These are phyloP conservation scores for Loripinus fragilis DNA, from an alignment of 2,888 invertebrate species.

Conservation along the genomic window DNA sequence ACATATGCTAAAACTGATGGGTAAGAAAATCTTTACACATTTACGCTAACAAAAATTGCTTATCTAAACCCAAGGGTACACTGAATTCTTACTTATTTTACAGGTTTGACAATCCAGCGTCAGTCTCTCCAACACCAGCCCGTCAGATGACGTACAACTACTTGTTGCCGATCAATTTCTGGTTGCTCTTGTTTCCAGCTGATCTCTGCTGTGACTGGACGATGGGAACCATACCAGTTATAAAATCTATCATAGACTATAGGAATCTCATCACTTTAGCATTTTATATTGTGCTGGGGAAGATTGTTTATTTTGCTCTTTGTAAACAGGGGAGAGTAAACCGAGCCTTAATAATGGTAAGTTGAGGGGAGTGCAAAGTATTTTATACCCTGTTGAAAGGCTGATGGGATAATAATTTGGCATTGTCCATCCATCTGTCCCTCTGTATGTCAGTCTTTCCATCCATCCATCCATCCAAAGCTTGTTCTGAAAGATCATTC, in stretches of 20 bases:
- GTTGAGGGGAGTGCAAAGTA: background rate
- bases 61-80: no score
- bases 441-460: no score
- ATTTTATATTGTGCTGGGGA: conserved; percentile 86
- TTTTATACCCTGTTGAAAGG: no score
- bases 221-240: conserved; percentile 96
- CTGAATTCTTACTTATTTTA: no score
- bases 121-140: conserved; percentile 91
- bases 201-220: conserved; percentile 99
- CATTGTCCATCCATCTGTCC: no score
- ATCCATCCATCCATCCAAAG: no score
- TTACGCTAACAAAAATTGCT: no score
- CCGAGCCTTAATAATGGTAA: conserved; percentile 89
- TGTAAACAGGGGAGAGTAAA: conserved; percentile 82
- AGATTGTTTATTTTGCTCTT: conserved; percentile 72
- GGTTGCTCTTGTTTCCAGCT: conserved; percentile 94
- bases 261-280: conserved; percentile 92
- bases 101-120: conserved; percentile 98
- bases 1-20: no score
- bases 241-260: conserved; percentile 91
- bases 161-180: conserved; percentile 94
- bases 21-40: no score
- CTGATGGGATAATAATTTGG: background rate
- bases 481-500: no score
- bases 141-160: conserved; percentile 97